Conservation (phyloP, 1,140 invertebrate species). For the Zaprionus lachaisei region DNA sequence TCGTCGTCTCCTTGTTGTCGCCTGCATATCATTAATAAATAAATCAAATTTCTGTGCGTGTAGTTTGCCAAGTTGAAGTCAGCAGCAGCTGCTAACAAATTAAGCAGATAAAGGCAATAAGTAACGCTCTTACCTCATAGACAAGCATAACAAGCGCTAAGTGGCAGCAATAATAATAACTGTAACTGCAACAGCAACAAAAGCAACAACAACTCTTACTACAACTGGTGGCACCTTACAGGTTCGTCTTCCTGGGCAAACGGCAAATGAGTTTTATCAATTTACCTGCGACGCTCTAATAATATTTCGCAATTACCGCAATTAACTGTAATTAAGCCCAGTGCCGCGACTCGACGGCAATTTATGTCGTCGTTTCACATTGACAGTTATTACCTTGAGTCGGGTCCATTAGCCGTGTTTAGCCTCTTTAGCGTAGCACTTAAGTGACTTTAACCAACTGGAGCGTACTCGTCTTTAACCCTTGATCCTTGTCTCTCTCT, state of each 20-base stretch:
- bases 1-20: slow-evolving; percentile 49
- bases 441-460: slow-evolving; percentile 28
- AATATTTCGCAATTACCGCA: slow-evolving; percentile 78
- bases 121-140: slow-evolving; percentile 68
- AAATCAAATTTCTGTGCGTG: slow-evolving; percentile 77
- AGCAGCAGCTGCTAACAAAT: slow-evolving; percentile 63
- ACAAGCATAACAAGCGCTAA: slow-evolving; percentile 58
- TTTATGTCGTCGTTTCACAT: slow-evolving; percentile 61
- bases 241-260: slow-evolving; percentile 16
- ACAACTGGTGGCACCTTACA: neutral
- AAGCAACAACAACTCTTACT: neutral
- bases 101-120: slow-evolving; percentile 76
- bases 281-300: slow-evolving; percentile 64
- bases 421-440: slow-evolving; percentile 39
- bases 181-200: neutral
- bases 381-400: slow-evolving; percentile 42
- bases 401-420: neutral
- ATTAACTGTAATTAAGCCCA: slow-evolving; percentile 72
- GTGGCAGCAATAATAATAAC: slow-evolving; percentile 32
- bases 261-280: slow-evolving; percentile 66
- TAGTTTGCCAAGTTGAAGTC: slow-evolving; percentile 46
- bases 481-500: neutral
- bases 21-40: slow-evolving; percentile 83
- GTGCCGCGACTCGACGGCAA: slow-evolving; percentile 45
- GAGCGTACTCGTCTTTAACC: slow-evolving; percentile 15